Evolutionary conservation across 2,888 invertebrate species (phyloP).

Genomic region (Ichneumoninae sp.): DNA sequence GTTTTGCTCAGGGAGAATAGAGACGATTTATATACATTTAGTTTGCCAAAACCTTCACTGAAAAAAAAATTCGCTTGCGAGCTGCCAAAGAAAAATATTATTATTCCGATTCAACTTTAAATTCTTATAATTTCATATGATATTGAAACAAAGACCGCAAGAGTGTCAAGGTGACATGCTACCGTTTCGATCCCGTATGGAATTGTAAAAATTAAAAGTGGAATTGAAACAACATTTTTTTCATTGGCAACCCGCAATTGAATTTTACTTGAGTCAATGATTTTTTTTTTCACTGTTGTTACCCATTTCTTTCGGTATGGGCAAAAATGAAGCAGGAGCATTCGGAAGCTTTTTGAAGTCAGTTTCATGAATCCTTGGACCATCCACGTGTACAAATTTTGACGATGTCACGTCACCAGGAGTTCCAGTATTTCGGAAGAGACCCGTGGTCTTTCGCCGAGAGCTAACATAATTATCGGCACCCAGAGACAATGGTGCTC

Average conservation of each 20-base stretch:
- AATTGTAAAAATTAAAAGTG: too few relatives aligned
- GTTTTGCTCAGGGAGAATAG: conserved; percentile 37
- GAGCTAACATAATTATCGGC: conserved; percentile 79
- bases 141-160: too few relatives aligned
- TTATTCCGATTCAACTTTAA: too few relatives aligned
- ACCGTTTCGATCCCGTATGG: too few relatives aligned
- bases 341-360: not conserved
- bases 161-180: too few relatives aligned
- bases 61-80: too few relatives aligned
- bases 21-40: conserved; percentile 10
- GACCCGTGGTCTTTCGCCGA: not conserved
- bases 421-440: conserved; percentile 45
- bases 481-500: conserved; percentile 80
- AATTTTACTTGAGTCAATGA: too few relatives aligned
- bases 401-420: conserved; percentile 14
- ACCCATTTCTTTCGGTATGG: not conserved
- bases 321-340: not conserved
- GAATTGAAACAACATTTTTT: too few relatives aligned
- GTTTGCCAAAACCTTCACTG: not conserved
- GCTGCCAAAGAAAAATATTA: too few relatives aligned
- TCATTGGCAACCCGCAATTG: too few relatives aligned
- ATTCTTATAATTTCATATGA: too few relatives aligned
- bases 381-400: conserved; percentile 26
- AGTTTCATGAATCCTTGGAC: conserved; percentile 6
- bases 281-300: not conserved